phyloP scores from a whole-genome alignment of 53 echinoderm and acorn worm genomes.

The Antedon mediterranea region DNA sequence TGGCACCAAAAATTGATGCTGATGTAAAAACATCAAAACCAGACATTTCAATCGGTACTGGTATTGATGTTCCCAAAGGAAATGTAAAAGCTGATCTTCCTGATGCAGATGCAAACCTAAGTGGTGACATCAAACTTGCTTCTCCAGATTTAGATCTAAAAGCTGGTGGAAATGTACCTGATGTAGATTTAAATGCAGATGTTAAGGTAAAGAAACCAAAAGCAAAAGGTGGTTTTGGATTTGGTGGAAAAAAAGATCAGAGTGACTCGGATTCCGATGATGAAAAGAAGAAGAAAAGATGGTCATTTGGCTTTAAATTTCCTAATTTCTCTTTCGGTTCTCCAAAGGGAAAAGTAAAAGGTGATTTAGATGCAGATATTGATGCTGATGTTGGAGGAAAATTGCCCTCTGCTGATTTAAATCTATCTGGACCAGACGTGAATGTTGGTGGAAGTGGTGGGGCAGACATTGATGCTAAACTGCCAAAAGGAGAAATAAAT shows the following conservation, averaged over 20 bases:
- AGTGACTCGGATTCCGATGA: neutral
- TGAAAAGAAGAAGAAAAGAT: neutral
- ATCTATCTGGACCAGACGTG: neutral
- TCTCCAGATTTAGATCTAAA: slow-evolving; percentile 8
- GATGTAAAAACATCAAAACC: slow-evolving; percentile 1
- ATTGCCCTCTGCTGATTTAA: neutral
- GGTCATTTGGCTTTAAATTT: neutral
- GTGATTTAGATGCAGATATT: slow-evolving; percentile 5
- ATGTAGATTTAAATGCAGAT: slow-evolving; percentile 9
- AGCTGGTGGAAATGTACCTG: slow-evolving; percentile 7
- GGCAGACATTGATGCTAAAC: neutral
- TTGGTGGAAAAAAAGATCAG: slow-evolving; percentile 14
- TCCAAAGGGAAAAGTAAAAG: slow-evolving; percentile 2
- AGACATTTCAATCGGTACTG: neutral
- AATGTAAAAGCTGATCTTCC: neutral
- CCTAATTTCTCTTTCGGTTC: neutral
- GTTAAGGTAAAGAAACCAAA: slow-evolving; percentile 7
- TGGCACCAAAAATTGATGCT: slow-evolving; percentile 4
- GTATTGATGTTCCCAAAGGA: neutral
- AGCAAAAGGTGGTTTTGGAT: slow-evolving; percentile 14
- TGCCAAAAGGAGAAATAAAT: neutral
- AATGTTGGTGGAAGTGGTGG: neutral
- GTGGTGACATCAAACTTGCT: slow-evolving; percentile 21
- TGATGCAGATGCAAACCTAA: slow-evolving; percentile 30
- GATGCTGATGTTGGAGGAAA: slow-evolving; percentile 4